phyloP scores from a whole-genome alignment of 2,113 vertebrate species.

The Clarias gariepinus region DNA sequence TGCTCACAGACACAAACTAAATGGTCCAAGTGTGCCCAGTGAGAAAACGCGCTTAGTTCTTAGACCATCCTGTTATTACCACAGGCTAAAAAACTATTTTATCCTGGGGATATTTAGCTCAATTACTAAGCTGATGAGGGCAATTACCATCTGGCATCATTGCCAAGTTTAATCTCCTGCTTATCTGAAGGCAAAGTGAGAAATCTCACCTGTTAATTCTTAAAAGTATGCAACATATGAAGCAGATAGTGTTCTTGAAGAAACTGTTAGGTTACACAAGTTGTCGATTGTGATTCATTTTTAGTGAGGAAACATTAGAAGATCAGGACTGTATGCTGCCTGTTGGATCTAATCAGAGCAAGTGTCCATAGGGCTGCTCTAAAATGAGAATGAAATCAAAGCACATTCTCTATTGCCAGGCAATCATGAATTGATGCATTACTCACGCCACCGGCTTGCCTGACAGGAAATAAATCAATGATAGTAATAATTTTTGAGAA shows the following conservation, averaged over 20 bases:
- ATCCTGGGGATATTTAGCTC: slow-evolving; percentile 42
- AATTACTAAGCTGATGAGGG: slow-evolving; percentile 48
- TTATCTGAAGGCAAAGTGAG: slow-evolving; percentile 6
- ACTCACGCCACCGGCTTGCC: slow-evolving; percentile 31
- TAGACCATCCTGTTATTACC: slow-evolving; percentile 43
- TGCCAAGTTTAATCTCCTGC: slow-evolving; percentile 9
- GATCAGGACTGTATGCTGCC: not conserved
- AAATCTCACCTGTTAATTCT: not conserved
- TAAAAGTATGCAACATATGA: not conserved
- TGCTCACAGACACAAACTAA: too few relatives aligned
- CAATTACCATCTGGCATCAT: slow-evolving; percentile 24
- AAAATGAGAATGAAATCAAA: slow-evolving; percentile 52
- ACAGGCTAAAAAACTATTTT: slow-evolving; percentile 44
- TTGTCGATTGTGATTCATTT: slow-evolving; percentile 12
- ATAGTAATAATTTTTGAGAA: slow-evolving; percentile 36
- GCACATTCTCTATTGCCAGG: slow-evolving; percentile 38
- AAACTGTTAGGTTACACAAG: not conserved
- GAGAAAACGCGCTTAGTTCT: slow-evolving; percentile 39
- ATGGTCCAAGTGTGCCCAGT: too few relatives aligned
- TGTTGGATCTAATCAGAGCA: slow-evolving; percentile 37
- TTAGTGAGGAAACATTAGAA: slow-evolving; percentile 25
- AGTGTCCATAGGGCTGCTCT: slow-evolving; percentile 24
- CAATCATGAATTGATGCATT: slow-evolving; percentile 50
- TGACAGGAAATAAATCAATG: slow-evolving; percentile 48
- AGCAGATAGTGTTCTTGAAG: not conserved